phyloP scores from a whole-genome alignment of 2,797 vertebrate species.

The Poecilia velifera region DNA sequence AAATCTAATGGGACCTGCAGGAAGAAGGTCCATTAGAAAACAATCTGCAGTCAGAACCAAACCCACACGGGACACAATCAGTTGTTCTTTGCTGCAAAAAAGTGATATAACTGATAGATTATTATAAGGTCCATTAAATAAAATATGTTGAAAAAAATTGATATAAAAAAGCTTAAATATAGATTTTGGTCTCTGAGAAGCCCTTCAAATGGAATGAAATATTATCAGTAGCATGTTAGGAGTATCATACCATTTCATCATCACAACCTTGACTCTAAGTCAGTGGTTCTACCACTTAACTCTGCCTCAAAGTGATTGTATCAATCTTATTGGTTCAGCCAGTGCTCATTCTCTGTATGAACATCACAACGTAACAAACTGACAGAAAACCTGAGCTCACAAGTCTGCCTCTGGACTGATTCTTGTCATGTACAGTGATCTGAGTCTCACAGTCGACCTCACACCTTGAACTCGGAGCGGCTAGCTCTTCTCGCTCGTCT shows the following conservation, averaged over 20 bases:
- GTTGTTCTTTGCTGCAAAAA: background rate
- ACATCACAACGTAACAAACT: background rate
- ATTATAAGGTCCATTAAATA: background rate
- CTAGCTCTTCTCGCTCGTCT: constrained; percentile 65
- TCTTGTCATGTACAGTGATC: background rate
- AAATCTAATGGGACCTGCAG: background rate
- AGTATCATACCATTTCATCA: background rate
- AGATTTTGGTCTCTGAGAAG: background rate
- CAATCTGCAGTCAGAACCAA: background rate
- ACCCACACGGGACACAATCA: background rate
- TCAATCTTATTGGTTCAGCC: background rate
- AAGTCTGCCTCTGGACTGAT: background rate
- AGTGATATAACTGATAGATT: background rate
- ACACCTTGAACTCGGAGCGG: background rate
- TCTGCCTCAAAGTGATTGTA: background rate
- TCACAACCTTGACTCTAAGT: background rate
- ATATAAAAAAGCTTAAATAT: background rate
- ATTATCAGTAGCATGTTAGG: background rate
- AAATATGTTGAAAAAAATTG: background rate
- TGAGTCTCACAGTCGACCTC: background rate
- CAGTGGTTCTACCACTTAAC: background rate
- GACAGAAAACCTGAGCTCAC: background rate
- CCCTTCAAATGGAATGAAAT: background rate
- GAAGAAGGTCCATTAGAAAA: background rate
- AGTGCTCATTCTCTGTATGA: background rate